These are phyloP conservation scores for Gortyna flavago DNA, from an alignment of 2,888 invertebrate species.

Conservation along the genomic window DNA sequence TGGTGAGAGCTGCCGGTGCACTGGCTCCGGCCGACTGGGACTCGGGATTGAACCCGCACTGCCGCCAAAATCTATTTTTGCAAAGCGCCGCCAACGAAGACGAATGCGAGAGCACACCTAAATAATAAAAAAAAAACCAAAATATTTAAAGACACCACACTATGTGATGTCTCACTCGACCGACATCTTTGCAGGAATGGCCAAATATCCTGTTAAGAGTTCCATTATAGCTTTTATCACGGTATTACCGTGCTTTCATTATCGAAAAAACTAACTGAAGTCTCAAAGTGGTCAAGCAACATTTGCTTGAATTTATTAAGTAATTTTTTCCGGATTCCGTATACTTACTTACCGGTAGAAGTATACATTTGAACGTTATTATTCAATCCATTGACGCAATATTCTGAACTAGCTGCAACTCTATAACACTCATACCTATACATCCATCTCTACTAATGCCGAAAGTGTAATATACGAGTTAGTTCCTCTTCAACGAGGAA, in stretches of 20 bases:
- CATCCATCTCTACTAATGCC: constrained; percentile 77
- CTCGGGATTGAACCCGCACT: constrained; percentile 84
- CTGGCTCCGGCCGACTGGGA: constrained; percentile 83
- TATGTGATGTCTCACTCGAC: constrained; percentile 58
- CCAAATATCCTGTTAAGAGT: constrained; percentile 55
- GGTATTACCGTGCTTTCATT: too few species aligned
- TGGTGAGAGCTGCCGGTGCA: constrained; percentile 84
- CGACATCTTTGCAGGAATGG: constrained; percentile 60
- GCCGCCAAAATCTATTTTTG: constrained; percentile 90
- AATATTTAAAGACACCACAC: constrained; percentile 74
- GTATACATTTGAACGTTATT: constrained; percentile 19
- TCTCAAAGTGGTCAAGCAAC: neutral
- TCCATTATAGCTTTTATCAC: neutral
- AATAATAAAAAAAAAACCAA: constrained; percentile 81
- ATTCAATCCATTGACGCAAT: constrained; percentile 54
- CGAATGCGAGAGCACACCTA: constrained; percentile 84
- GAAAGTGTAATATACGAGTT: constrained; percentile 76
- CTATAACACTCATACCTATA: constrained; percentile 64
- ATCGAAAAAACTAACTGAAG: neutral
- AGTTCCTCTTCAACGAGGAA: constrained; percentile 72
- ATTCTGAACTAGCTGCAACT: constrained; percentile 34
- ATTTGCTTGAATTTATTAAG: neutral
- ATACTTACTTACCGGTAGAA: neutral
- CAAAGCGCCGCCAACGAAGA: constrained; percentile 87
- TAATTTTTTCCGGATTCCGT: constrained; percentile 4